Conservation (phyloP, 2,113 vertebrate genomes). For the Dolichallabes microphthalmus region DNA sequence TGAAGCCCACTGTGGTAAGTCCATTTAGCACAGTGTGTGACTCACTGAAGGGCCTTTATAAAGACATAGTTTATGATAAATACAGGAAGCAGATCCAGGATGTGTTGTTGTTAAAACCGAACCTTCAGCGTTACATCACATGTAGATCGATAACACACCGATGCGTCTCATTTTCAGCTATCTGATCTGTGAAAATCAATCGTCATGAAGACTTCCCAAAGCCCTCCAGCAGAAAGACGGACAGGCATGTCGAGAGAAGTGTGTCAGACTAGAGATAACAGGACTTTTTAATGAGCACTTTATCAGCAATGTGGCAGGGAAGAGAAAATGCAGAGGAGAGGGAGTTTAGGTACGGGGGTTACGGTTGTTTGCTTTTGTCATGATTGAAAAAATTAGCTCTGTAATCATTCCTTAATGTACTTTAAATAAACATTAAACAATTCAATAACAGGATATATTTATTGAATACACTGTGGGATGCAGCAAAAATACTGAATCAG, state of each 20-base stretch:
- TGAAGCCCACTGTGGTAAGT: background rate
- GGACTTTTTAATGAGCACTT: slow-evolving; percentile 5
- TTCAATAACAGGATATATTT: background rate
- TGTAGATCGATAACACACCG: background rate
- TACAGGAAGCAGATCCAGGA: background rate
- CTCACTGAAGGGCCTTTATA: background rate
- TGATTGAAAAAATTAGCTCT: background rate
- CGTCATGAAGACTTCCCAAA: background rate
- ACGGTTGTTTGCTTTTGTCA: background rate
- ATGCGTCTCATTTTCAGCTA: background rate
- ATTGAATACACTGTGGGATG: background rate
- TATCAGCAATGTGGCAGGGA: background rate
- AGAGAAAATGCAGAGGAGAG: background rate
- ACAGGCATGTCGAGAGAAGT: background rate
- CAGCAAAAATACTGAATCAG: too few species aligned
- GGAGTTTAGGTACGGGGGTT: background rate
- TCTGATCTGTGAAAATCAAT: slow-evolving; percentile 23
- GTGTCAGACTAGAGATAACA: slow-evolving; percentile 32
- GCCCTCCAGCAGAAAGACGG: background rate
- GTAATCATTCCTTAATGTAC: background rate
- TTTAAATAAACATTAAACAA: background rate
- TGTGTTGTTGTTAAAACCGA: background rate
- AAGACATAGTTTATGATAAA: background rate
- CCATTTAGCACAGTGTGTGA: background rate
- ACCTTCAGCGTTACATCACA: background rate